Percentiles rank a stretch among this genome's conserved stretches.
These are phyloP conservation scores for Ophion costatus DNA, from an alignment of 2,888 invertebrate species.

Conservation along the genomic window DNA sequence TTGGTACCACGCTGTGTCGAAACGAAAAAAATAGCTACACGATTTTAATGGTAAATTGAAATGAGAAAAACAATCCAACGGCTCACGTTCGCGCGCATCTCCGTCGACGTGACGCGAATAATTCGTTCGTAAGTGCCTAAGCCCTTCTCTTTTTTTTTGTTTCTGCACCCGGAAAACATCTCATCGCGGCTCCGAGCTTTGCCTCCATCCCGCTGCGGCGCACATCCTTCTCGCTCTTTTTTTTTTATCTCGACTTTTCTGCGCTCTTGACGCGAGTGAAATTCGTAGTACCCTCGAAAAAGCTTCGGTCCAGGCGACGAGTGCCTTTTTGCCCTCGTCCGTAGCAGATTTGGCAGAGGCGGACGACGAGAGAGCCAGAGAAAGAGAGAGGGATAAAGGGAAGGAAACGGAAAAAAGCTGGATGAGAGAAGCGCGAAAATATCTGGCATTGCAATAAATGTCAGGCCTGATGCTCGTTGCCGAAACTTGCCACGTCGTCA, in stretches of 20 bases:
- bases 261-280: slow-evolving; percentile 65
- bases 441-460: slow-evolving; percentile 66
- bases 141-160: slow-evolving; percentile 36
- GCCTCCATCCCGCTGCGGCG: slow-evolving; percentile 27
- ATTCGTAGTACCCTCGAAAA: slow-evolving; percentile 67
- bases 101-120: slow-evolving; percentile 64
- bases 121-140: slow-evolving; percentile 62
- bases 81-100: slow-evolving; percentile 58
- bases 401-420: slow-evolving; percentile 11
- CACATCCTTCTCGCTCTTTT: slow-evolving; percentile 22
- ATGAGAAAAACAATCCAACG: slow-evolving; percentile 50
- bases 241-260: slow-evolving; percentile 63
- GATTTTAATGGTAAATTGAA: slow-evolving; percentile 62
- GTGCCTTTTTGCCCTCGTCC: slow-evolving; percentile 40
- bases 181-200: slow-evolving; percentile 14
- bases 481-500: slow-evolving; percentile 59
- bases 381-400: neutral
- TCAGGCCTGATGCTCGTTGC: slow-evolving; percentile 57
- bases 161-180: slow-evolving; percentile 2
- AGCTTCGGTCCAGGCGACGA: slow-evolving; percentile 61
- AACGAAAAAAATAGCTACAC: slow-evolving; percentile 25
- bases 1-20: neutral
- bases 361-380: slow-evolving; percentile 8
- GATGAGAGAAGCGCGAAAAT: slow-evolving; percentile 62
- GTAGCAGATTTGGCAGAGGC: slow-evolving; percentile 45